Conservation (phyloP, 2,113 vertebrate genomes). For the Brachyhypopomus occidentalis region DNA sequence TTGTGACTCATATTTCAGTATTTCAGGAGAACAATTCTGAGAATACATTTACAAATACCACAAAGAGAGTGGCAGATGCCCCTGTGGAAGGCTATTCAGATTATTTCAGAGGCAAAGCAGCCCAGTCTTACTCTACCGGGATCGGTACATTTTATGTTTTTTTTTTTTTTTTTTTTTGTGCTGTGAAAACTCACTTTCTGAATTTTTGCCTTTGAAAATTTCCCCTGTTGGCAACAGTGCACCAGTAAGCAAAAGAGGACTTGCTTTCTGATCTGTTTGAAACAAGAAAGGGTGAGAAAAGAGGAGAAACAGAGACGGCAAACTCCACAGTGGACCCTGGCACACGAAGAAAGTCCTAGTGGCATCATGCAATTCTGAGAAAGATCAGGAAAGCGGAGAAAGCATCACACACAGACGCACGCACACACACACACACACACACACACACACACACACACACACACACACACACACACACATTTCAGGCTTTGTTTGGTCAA, state of each 20-base stretch:
- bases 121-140: slow-evolving; percentile 64
- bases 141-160: slow-evolving; percentile 72
- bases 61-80: slow-evolving; percentile 61
- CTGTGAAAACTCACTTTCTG: slow-evolving; percentile 50
- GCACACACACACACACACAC: not conserved
- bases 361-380: slow-evolving; percentile 7
- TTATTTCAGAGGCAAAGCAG: slow-evolving; percentile 71
- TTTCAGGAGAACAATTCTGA: slow-evolving; percentile 6
- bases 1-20: slow-evolving; percentile 13
- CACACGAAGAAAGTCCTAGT: slow-evolving; percentile 4
- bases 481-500: slow-evolving; percentile 61
- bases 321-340: slow-evolving; percentile 11
- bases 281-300: slow-evolving; percentile 9
- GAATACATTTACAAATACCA: slow-evolving; percentile 21
- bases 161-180: slow-evolving; percentile 72
- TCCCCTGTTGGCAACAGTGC: slow-evolving; percentile 43
- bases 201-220: slow-evolving; percentile 41
- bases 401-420: not conserved
- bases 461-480: not conserved
- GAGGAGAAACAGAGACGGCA: slow-evolving; percentile 1
- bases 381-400: slow-evolving; percentile 52
- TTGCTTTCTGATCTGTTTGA: slow-evolving; percentile 37
- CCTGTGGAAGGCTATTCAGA: slow-evolving; percentile 74
- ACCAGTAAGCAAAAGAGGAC: slow-evolving; percentile 35
- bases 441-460: slow-evolving; percentile 1